Evolutionary conservation across 2,888 invertebrate genomes (phyloP), one percentile per base, ranked within the genome.

Genomic region (Caradrina kadenii): DNA sequence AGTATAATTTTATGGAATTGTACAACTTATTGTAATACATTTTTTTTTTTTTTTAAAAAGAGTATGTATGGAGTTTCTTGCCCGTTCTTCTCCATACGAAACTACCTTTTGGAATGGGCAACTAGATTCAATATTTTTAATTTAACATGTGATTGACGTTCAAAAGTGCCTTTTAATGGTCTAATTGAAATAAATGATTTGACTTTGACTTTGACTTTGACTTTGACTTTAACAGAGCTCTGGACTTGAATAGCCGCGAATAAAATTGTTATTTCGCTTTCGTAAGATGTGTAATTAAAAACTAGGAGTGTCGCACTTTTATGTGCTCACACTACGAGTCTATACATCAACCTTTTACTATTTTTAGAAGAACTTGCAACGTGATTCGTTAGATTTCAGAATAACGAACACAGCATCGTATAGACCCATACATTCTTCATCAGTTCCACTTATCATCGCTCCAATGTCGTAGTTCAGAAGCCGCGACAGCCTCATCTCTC

Each of bases 191-290:
- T n/a, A n/a, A n/a, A n/a, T n/a, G n/a, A n/a, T n/a, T n/a, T n/a
- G n/a, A n/a, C n/a, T n/a, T n/a, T n/a, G n/a, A n/a, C n/a, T n/a
- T n/a, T n/a, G n/a, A n/a, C n/a, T n/a, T n/a, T n/a, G n/a, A n/a
- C n/a, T n/a, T n/a, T n/a, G n/a, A n/a, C n/a, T n/a, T 55, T 73
- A 67, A 64, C 50, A 69, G 42, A 55, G 69, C 78, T 78, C 62
- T 63, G 21, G n/a, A 64, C 63, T 54, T 78, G 69, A 69, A 81
- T 70, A 55, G 56, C 59, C 10, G 15, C 56, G 49, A 53, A 68
- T 59, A 69, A 81, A 78, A 75, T 63, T 63, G 39, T 62, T 80
- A 76, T 80, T 74, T 68, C 48, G 31, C 54, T 79, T 81, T 70
- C 21, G 19, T 50, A 52, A 64, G 53, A 63, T 42, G 31, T 65